Evolutionary conservation across 2,113 vertebrate genomes (phyloP).

Genomic region (Trematocara stigmaticum): DNA sequence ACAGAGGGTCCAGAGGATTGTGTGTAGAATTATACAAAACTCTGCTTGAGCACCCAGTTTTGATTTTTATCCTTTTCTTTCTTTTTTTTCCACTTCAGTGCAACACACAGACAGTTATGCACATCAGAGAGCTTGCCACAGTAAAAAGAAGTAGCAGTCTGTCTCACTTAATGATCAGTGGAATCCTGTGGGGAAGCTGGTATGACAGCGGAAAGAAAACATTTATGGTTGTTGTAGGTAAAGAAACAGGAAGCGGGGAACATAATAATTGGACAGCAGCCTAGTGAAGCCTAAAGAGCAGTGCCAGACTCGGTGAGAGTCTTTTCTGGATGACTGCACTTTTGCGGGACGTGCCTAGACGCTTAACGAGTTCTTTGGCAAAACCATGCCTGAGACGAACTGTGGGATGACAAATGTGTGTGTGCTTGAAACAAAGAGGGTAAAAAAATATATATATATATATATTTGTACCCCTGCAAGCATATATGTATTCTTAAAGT

Average conservation of each 20-base stretch:
- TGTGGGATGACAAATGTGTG: not conserved
- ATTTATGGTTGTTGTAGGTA: not conserved
- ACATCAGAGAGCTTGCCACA: not conserved
- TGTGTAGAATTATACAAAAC: not conserved
- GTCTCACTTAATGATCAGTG: not conserved
- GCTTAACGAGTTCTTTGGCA: constrained; percentile 41
- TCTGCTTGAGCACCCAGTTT: not conserved
- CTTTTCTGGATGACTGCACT: constrained; percentile 53
- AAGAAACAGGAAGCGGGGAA: not conserved
- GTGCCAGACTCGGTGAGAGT: constrained; percentile 24
- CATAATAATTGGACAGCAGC: constrained; percentile 33
- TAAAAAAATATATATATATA: not conserved
- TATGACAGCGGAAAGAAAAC: not conserved
- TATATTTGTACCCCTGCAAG: not conserved
- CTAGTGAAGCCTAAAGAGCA: constrained; percentile 21
- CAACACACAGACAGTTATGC: not conserved
- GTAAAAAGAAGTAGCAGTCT: not conserved
- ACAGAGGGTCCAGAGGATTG: not conserved
- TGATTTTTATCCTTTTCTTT: not conserved
- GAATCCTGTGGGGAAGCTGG: not conserved
- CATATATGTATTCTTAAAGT: not conserved
- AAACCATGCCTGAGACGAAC: not conserved
- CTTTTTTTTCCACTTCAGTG: not conserved
- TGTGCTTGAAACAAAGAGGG: not conserved
- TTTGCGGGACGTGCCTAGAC: constrained; percentile 37